A percentile compares a stretch with the other conserved stretches of the same genome.
phyloP scores from a whole-genome alignment of 2,888 invertebrate species.

The Beris morrisii region DNA sequence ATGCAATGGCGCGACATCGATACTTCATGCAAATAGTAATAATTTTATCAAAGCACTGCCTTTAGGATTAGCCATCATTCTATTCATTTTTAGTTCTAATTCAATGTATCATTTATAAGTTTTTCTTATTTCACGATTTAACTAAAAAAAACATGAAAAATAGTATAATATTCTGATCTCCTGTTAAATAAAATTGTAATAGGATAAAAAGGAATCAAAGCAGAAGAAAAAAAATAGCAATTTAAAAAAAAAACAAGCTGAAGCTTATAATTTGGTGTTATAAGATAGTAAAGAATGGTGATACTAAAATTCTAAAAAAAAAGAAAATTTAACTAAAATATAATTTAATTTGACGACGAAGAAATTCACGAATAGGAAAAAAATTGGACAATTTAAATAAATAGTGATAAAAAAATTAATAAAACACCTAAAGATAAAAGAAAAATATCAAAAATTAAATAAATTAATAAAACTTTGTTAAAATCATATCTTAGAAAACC shows the following conservation, averaged over 20 bases:
- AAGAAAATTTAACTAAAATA: no score
- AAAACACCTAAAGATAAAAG: not conserved
- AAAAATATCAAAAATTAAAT: conserved; percentile 6
- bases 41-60: conserved; percentile 44
- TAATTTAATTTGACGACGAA: no score
- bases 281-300: no score
- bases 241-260: conserved; percentile 54
- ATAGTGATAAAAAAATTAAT: not conserved
- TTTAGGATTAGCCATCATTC: conserved; percentile 27
- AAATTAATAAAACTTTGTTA: no score
- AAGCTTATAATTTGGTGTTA: no score
- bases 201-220: conserved; percentile 10
- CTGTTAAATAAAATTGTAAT: conserved; percentile 6
- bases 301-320: no score
- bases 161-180: conserved; percentile 8
- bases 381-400: not conserved
- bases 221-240: conserved; percentile 37
- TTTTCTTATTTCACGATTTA: not conserved
- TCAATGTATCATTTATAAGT: conserved; percentile 23
- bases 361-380: not conserved
- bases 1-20: conserved; percentile 65
- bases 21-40: conserved; percentile 44
- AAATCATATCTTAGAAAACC: no score
- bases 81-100: conserved; percentile 25
- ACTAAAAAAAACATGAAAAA: not conserved